Conservation (phyloP, 2,113 vertebrate genomes). For the Aegypius monachus region DNA sequence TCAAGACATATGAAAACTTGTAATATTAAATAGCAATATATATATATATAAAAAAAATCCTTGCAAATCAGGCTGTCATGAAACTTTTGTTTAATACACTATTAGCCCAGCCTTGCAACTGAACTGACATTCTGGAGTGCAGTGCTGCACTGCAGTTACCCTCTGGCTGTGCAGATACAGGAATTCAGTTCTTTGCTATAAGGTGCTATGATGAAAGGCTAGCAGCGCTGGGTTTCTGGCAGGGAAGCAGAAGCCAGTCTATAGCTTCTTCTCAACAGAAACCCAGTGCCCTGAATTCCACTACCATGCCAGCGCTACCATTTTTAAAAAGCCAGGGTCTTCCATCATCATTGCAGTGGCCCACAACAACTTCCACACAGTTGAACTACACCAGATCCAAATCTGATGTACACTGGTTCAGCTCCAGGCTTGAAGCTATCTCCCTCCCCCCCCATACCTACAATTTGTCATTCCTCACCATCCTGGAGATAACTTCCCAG, state of each 20-base stretch:
- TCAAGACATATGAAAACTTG: not conserved
- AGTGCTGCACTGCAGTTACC: not conserved
- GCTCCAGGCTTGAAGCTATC: not conserved
- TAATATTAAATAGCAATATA: not conserved
- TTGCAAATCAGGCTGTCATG: not conserved
- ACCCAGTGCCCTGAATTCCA: not conserved
- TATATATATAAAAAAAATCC: not conserved
- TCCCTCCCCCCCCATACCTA: not conserved
- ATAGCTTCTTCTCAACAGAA: not conserved
- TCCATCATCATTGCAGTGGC: not conserved
- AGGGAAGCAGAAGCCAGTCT: not conserved
- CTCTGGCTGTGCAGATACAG: not conserved
- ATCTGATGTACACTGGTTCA: rapidly evolving
- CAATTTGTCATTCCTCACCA: not conserved
- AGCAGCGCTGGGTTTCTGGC: not conserved
- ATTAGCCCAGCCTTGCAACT: not conserved
- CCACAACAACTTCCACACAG: not conserved
- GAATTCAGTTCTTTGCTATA: not conserved
- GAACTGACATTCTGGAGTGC: not conserved
- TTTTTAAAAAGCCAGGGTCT: not conserved
- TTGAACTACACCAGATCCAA: not conserved
- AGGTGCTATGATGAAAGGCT: not conserved
- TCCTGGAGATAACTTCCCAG: not conserved
- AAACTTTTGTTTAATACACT: not conserved
- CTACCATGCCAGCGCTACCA: not conserved